Base-by-base conservation (phyloP, 2,113 vertebrate species). In the Marcusenius ussheri region DNA sequence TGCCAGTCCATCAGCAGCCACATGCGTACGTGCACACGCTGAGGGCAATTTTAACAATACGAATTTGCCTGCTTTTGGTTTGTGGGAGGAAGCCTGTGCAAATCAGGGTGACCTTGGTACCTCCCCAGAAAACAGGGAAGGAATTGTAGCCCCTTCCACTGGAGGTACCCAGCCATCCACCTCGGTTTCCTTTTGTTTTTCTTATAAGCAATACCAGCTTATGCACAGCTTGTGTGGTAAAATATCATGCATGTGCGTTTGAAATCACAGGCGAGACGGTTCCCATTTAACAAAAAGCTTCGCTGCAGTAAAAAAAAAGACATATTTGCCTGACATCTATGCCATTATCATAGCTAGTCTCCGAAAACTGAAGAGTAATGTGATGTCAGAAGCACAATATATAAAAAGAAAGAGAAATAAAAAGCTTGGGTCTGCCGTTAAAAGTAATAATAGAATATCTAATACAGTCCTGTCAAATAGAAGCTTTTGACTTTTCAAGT, bases 401-500 rank as follows among this genome's bases (percentile, higher is more conserved):
- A 80, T 80, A 80, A 39, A 77, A 80, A 77, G 27, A 74, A 31
- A 15, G 74, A 80, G 74, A 49, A 50, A 50, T 24, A 47, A 86
- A 86, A 86, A 27, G 47, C 83, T 86, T 47, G 83, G 13, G 83
- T 86, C 13, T 80, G 74, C 74, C 74, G 35, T 86, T 50, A 86
- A 86, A 51, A 87, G 86, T 51, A 87, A 87, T 56, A 87, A 53
- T 53, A 87, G 47, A 87, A 87, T 31, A 87, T 39, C 50, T 58
- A 88, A 88, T 88, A 88, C 39, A 88, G 56, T 62, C 58, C 35
- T 88, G 87, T 88, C 87, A 88, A 51, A 42, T 58, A 7, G 27
- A 39, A 53, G 86, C 86, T 56, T 89, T 70, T 86, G 3, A 90
- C 86, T 87, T 89, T 70, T 86, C 10, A 90, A 58, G 56, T 86